A percentile compares a stretch with the other conserved stretches of the same genome.
Conservation (phyloP, 2,113 vertebrate species). For the Megaceryle maxima region DNA sequence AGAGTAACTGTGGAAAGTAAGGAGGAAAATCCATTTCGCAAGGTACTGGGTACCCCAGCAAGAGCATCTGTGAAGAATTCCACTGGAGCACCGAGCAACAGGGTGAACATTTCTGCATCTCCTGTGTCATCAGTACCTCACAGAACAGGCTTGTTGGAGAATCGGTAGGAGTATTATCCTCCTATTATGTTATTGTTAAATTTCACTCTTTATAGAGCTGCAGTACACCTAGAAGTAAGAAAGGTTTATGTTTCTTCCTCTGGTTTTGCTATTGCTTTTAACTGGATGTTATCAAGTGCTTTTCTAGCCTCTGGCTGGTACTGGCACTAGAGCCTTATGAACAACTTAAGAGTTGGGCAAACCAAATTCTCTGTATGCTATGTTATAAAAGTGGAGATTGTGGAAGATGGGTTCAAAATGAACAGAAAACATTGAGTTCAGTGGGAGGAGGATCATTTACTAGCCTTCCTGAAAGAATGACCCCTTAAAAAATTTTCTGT, state of each 20-base stretch:
- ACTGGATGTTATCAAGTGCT: background rate
- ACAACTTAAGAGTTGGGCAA: background rate
- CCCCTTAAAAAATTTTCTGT: slow-evolving; percentile 7
- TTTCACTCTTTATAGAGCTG: background rate
- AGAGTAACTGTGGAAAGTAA: slow-evolving; percentile 81
- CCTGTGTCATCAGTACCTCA: slow-evolving; percentile 77
- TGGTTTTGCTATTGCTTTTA: slow-evolving; percentile 6
- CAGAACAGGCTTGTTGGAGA: slow-evolving; percentile 87
- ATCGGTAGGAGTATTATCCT: slow-evolving; percentile 75
- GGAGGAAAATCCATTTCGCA: slow-evolving; percentile 85
- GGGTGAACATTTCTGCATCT: slow-evolving; percentile 60
- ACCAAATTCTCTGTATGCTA: background rate
- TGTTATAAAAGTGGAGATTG: background rate
- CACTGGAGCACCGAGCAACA: slow-evolving; percentile 53
- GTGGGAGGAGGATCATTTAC: background rate
- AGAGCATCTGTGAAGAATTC: slow-evolving; percentile 74
- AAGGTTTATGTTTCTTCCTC: background rate
- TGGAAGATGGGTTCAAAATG: background rate
- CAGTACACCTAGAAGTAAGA: background rate
- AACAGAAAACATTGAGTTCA: background rate
- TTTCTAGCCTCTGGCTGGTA: background rate
- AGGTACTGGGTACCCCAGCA: slow-evolving; percentile 84
- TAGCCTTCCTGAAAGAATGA: background rate
- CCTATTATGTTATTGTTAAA: background rate
- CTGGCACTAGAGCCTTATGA: background rate